Base-by-base conservation (phyloP, 2,113 vertebrate genomes). In the Thamnophis sirtalis region DNA sequence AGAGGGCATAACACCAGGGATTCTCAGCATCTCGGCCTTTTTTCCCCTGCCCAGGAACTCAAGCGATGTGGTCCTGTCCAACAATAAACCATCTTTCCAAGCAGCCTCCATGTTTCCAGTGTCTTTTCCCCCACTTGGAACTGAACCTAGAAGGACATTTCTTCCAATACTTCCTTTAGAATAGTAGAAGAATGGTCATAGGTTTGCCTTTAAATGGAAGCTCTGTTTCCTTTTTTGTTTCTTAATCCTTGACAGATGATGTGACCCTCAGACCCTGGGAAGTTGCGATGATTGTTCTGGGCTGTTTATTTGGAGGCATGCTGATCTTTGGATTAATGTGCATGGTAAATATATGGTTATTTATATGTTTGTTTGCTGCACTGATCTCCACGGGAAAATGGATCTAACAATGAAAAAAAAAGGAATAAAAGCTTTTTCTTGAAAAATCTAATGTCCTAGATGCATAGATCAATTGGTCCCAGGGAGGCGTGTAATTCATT, bases 251-350 rank as follows among this genome's bases (percentile, higher is more conserved):
- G 15, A 2, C 87, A 24, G 9, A 51, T 11, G 0, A 85, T 22
- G 88, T 85, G 15, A 17, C n/a, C 3, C 21, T 92, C 38, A 55
- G 28, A 3, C 48, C 87, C 19, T 92, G 91, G 91, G 91, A 73
- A 48, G 22, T 89, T 26, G 33, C 73, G 13, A 55, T 92, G 91
- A 60, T 92, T 15, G 50, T 89, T 85, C 55, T 92, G 87, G 91
- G 87, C 8, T 85, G 54, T 80, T 17, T 60, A 17, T 0, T 26
- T 85, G 91, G 68, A 84, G 91, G 73, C 43, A 89, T 92, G 73
- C 0, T 58, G 54, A 10, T 85, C 0, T 2, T 51, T 85, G 91
- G 91, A 50, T 5, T 55, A 21, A 2, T 13, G 24, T 26, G 49
- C 26, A 2, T 21, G 6, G 91, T 92, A 92, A 92, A 80, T 89